These are phyloP conservation scores for Baccha elongata DNA, from an alignment of 2,888 invertebrate species.

Conservation along the genomic window DNA sequence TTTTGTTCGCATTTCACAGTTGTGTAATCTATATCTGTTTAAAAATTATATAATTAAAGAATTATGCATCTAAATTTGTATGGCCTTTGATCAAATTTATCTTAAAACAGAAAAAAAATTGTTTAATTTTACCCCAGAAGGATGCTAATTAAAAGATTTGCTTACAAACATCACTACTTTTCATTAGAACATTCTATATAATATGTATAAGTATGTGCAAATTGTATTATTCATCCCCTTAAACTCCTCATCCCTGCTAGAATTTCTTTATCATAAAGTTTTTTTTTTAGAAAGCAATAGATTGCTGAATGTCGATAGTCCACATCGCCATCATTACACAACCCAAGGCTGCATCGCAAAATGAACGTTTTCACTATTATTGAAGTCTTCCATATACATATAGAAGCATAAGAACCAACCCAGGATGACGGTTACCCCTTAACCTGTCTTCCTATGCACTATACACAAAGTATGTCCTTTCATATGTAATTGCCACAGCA, in stretches of 20 bases:
- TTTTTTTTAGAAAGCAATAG: slow-evolving; percentile 3
- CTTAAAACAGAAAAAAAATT: too few species aligned
- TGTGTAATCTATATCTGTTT: too few species aligned
- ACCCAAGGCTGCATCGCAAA: slow-evolving; percentile 17
- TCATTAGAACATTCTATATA: neutral
- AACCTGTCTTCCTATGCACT: slow-evolving; percentile 28
- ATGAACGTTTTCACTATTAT: slow-evolving; percentile 25
- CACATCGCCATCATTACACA: slow-evolving; percentile 26
- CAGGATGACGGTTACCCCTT: slow-evolving; percentile 30
- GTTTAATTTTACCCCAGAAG: too few species aligned
- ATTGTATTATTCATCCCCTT: slow-evolving; percentile 14
- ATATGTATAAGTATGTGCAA: neutral
- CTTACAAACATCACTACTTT: neutral
- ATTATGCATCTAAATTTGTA: too few species aligned
- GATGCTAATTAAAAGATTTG: neutral
- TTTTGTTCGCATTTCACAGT: too few species aligned
- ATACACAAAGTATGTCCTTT: slow-evolving; percentile 6
- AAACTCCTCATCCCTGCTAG: neutral
- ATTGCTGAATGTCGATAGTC: slow-evolving; percentile 27
- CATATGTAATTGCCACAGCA: slow-evolving; percentile 26
- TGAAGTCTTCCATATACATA: neutral
- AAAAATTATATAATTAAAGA: too few species aligned
- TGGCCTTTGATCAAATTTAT: too few species aligned
- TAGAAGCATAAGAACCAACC: neutral
- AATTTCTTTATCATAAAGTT: slow-evolving; percentile 14